Evolutionary conservation across 2,797 vertebrate species (phyloP).

Genomic region (Dermochelys coriacea): DNA sequence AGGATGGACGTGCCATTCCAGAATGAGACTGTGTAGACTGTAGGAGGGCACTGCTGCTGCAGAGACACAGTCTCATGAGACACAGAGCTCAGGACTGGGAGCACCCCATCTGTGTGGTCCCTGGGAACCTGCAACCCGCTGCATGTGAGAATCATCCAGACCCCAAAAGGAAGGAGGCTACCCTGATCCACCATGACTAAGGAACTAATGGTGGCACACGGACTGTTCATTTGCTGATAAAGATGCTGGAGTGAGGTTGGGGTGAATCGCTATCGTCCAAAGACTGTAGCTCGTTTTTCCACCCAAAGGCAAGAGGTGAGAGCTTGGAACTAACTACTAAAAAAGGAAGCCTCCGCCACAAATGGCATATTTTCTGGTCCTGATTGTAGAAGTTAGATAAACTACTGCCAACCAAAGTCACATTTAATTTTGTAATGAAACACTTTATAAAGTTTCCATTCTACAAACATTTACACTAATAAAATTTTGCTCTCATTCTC

Average conservation of each 20-base stretch:
- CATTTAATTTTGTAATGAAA: too few relatives aligned
- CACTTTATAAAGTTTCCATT: neutral
- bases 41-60: neutral
- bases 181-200: neutral
- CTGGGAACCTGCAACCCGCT: neutral
- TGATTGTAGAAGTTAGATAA: neutral
- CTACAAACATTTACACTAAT: neutral
- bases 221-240: neutral
- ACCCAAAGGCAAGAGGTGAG: neutral
- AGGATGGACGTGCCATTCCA: neutral
- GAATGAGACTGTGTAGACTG: neutral
- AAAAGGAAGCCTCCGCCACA: neutral
- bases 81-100: too few relatives aligned
- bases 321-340: neutral
- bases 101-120: neutral
- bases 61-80: neutral
- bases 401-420: neutral
- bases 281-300: neutral
- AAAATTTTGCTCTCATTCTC: accelerated
- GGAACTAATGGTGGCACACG: neutral
- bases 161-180: neutral
- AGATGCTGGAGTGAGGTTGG: neutral
- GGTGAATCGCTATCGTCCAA: neutral
- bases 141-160: neutral
- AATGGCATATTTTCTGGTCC: neutral